Base-by-base conservation (phyloP, 2,113 vertebrate species). In the Colinus virginianus region DNA sequence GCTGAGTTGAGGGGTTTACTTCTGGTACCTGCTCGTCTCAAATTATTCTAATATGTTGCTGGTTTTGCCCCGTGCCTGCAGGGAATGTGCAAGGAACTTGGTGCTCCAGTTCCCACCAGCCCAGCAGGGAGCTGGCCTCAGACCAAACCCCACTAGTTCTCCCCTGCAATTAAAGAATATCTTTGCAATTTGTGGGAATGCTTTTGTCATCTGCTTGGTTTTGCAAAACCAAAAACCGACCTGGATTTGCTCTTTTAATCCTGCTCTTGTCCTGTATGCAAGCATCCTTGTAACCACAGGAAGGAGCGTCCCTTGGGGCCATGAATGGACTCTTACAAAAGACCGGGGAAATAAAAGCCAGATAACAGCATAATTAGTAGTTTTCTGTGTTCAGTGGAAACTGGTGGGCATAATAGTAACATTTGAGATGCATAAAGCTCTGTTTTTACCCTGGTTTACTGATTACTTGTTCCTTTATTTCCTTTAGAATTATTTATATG, bases 311-410 rank as follows among this genome's bases (percentile, higher is more conserved):
- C 56, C 16, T 77, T 63, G 30, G 49, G 87, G 55, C 30, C 25
- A 69, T 95, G 93, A 94, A 96, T 93, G 88, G 70, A 26, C 79
- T 88, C 91, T 90, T 92, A 90, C 55, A 95, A 94, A 95, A 93
- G 74, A 22, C 63, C 40, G 14, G 84, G 85, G 88, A 85, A 91
- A 87, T 90, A 90, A 95, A 92, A 83, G 89, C 48, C 74, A 92
- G 85, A 93, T 91, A 88, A 93, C 88, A 74, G 59, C 40, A 36
- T 75, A 87, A 82, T 87, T 71, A 69, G 72, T 26, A 74, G 7
- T 88, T 78, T 78, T 92, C 85, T 90, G 74, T 80, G 74, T 82
- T 79, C 91, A 94, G 85, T 94, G 92, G 91, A 96, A 91, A 93
- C 85, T 91, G n/a, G 48, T 68, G 36, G 59, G 32, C 88, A 95